phyloP scores from a whole-genome alignment of 2,113 vertebrate species.

The Megaceryle torquata region DNA sequence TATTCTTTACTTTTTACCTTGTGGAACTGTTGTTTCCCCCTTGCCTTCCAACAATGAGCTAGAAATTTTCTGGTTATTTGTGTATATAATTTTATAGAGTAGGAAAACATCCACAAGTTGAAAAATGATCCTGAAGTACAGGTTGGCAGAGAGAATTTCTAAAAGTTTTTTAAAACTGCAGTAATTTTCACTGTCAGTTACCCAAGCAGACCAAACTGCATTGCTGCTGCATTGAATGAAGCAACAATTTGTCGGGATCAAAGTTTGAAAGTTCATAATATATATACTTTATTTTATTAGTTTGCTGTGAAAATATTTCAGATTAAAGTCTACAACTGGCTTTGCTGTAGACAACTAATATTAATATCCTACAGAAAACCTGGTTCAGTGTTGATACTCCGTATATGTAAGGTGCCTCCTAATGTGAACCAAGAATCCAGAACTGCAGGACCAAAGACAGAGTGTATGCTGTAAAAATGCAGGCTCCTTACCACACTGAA shows the following conservation, averaged over 20 bases:
- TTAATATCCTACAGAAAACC: neutral
- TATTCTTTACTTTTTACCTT: neutral
- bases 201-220: neutral
- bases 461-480: neutral
- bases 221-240: neutral
- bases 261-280: neutral
- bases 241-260: neutral
- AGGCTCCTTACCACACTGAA: fast-evolving
- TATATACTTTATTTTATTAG: neutral
- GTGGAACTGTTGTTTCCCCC: neutral
- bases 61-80: neutral
- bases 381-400: neutral
- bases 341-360: neutral
- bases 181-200: neutral
- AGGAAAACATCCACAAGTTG: neutral
- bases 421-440: neutral
- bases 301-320: neutral
- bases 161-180: neutral
- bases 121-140: neutral
- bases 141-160: neutral
- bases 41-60: neutral
- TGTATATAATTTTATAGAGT: neutral
- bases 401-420: neutral
- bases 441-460: neutral
- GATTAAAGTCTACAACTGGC: neutral